A percentile compares a stretch with the other conserved stretches of the same genome.
These are phyloP conservation scores for Microtus pennsylvanicus DNA, from an alignment of 2,113 vertebrate genomes.

Conservation along the genomic window DNA sequence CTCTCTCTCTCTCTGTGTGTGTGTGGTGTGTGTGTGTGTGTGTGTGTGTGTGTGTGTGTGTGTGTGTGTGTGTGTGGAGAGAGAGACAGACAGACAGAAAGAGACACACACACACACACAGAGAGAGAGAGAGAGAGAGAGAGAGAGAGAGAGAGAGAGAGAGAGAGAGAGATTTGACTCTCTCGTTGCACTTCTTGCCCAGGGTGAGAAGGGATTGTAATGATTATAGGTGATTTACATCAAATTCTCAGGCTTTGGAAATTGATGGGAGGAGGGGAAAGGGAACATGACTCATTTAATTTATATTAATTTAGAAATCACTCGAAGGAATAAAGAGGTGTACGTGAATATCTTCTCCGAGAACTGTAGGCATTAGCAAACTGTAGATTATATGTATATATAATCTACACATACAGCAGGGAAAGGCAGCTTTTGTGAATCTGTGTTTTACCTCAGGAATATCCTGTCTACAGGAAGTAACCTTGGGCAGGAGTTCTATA, in stretches of 20 bases:
- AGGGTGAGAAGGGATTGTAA: neutral
- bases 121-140: too few species aligned
- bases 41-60: too few species aligned
- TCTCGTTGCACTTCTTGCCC: neutral
- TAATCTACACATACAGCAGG: neutral
- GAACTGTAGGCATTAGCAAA: neutral
- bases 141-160: too few species aligned
- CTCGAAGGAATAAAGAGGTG: neutral
- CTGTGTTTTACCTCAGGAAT: neutral
- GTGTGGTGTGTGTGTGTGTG: too few species aligned
- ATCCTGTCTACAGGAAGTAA: neutral
- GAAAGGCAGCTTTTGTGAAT: neutral
- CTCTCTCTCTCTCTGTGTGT: too few species aligned
- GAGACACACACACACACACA: too few species aligned
- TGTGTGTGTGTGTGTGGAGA: too few species aligned
- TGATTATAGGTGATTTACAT: neutral
- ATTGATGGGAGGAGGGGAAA: neutral
- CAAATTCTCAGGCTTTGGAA: slow-evolving; percentile 17
- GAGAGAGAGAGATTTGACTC: neutral
- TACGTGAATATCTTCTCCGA: neutral
- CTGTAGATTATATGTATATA: neutral
- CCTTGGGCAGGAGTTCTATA: neutral
- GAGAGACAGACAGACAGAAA: too few species aligned
- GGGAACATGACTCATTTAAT: neutral
- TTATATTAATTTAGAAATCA: slow-evolving; percentile 43